These are phyloP conservation scores for Ceyx cyanopectus DNA, from an alignment of 2,113 vertebrate genomes.

Conservation along the genomic window DNA sequence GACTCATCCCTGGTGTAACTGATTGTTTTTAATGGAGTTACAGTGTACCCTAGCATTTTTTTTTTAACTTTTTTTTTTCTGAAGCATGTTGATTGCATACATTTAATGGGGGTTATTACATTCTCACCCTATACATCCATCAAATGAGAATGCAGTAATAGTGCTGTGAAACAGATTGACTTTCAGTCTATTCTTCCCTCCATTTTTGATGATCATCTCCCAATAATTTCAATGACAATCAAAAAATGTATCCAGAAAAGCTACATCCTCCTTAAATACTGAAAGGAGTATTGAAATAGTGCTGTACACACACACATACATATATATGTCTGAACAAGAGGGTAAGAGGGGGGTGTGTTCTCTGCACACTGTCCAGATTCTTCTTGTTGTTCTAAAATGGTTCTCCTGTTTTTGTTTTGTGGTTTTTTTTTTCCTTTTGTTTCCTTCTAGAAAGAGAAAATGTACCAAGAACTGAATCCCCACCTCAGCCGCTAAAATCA, in stretches of 20 bases:
- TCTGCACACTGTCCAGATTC: not conserved
- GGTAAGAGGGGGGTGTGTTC: not conserved
- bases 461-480: constrained; percentile 87
- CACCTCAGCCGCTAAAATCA: constrained; percentile 89
- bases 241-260: not conserved
- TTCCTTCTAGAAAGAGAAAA: constrained; percentile 87
- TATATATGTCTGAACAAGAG: not conserved
- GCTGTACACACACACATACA: not conserved
- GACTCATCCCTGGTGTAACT: not conserved
- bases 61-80: too few species aligned
- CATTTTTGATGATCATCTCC: not conserved
- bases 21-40: not conserved
- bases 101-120: not conserved
- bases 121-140: not conserved
- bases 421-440: not conserved
- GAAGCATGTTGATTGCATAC: not conserved
- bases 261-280: not conserved
- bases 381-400: not conserved
- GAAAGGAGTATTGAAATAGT: not conserved
- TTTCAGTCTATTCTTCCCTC: not conserved
- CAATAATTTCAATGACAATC: not conserved
- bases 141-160: not conserved
- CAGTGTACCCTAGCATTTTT: not conserved
- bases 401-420: not conserved
- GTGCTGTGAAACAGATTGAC: fast-evolving